These are phyloP conservation scores for Ormyrus pomaceus DNA, from an alignment of 2,888 invertebrate species.

Conservation along the genomic window DNA sequence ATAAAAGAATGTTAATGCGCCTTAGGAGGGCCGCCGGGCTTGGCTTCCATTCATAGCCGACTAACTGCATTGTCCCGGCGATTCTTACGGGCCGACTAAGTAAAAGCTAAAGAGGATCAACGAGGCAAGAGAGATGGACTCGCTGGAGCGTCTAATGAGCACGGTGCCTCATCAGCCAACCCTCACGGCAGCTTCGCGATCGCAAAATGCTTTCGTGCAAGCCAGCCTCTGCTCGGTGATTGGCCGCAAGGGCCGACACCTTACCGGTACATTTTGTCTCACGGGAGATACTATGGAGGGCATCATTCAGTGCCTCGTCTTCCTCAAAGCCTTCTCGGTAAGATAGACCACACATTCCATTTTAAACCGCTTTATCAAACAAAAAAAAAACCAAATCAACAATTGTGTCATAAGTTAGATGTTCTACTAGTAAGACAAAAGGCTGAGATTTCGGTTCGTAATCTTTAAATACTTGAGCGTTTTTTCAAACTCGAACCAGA, in stretches of 20 bases:
- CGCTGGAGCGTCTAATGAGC: constrained; percentile 87
- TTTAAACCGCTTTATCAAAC: constrained; percentile 33
- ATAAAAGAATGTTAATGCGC: neutral
- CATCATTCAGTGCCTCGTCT: constrained; percentile 94
- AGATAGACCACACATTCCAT: constrained; percentile 73
- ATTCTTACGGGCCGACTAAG: constrained; percentile 7
- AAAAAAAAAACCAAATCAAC: neutral
- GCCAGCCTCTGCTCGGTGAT: constrained; percentile 78
- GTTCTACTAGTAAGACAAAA: constrained; percentile 30
- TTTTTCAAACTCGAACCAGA: constrained; percentile 12
- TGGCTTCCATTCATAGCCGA: neutral
- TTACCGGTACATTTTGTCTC: constrained; percentile 92
- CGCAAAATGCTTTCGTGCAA: constrained; percentile 83
- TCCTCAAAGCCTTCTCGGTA: constrained; percentile 95
- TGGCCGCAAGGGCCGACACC: constrained; percentile 87
- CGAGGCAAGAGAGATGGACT: constrained; percentile 81
- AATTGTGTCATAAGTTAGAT: constrained; percentile 25
- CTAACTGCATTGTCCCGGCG: constrained; percentile 10
- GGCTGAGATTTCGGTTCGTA: constrained; percentile 30
- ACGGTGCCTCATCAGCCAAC: constrained; percentile 83
- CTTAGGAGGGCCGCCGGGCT: neutral
- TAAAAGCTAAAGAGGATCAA: constrained; percentile 13
- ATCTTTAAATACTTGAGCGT: neutral
- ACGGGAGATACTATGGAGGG: constrained; percentile 96
- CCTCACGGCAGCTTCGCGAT: constrained; percentile 79